A percentile compares a stretch with the other conserved stretches of the same genome.
phyloP scores from a whole-genome alignment of 1,140 invertebrate genomes.

The Plectrocnemia conspersa region DNA sequence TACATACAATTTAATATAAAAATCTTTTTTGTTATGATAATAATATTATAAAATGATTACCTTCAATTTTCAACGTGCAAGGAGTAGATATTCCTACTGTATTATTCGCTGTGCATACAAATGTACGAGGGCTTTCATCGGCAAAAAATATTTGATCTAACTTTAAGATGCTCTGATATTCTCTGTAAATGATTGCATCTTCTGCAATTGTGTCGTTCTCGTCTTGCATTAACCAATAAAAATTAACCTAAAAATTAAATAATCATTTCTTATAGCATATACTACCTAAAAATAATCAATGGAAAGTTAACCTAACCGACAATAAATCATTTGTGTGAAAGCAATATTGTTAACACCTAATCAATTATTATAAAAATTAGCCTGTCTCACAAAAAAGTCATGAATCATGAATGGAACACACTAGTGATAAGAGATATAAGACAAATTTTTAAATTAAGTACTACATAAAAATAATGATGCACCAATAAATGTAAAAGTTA shows the following conservation, averaged over 20 bases:
- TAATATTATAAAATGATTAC: conserved; percentile 47
- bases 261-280: background rate
- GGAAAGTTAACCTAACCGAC: too few relatives aligned
- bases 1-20: background rate
- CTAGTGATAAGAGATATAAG: too few relatives aligned
- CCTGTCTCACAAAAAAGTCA: too few relatives aligned
- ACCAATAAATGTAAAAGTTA: too few relatives aligned
- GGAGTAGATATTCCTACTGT: conserved; percentile 66
- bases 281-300: conserved; percentile 6
- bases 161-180: conserved; percentile 59
- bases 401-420: too few relatives aligned
- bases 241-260: conserved; percentile 57
- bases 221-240: conserved; percentile 77
- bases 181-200: conserved; percentile 50
- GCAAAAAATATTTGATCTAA: conserved; percentile 53
- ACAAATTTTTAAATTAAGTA: too few relatives aligned
- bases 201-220: conserved; percentile 71
- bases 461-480: too few relatives aligned
- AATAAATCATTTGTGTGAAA: too few relatives aligned
- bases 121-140: conserved; percentile 67
- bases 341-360: too few relatives aligned
- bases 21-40: background rate
- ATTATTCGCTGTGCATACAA: conserved; percentile 81
- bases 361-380: too few relatives aligned
- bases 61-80: conserved; percentile 73